Percentiles rank a stretch among this genome's conserved stretches.
Evolutionary conservation across 2,888 invertebrate species (phyloP).

Genomic region (Neoitamus cyanurus): DNA sequence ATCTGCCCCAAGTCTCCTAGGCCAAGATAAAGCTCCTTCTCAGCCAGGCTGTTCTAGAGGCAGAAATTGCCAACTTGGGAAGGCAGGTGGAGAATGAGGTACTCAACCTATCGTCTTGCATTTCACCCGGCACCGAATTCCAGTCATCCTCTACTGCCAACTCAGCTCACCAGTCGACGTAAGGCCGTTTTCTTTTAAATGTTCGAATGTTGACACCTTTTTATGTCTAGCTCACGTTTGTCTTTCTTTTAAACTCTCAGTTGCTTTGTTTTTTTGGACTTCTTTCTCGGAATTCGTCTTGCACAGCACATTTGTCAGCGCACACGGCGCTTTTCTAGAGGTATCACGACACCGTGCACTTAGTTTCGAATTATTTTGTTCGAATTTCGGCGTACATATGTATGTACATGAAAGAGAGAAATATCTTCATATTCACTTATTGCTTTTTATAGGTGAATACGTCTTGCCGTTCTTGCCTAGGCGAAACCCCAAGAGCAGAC

Average conservation of each 20-base stretch:
- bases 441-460: no score
- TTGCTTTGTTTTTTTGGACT: no score
- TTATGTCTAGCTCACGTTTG: not conserved
- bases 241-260: not conserved
- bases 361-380: no score
- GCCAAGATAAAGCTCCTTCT: slow-evolving; percentile 20
- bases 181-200: not conserved
- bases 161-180: not conserved
- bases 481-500: no score
- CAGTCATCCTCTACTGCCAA: not conserved
- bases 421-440: no score
- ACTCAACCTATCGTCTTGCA: not conserved
- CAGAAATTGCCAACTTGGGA: not conserved
- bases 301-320: no score
- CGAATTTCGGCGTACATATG: no score
- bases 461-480: no score
- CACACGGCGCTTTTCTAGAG: no score
- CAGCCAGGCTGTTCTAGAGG: slow-evolving; percentile 17
- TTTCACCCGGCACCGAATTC: not conserved
- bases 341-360: no score
- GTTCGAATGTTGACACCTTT: not conserved
- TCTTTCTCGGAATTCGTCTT: no score
- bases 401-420: no score
- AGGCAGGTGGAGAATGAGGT: not conserved
- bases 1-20: not conserved